Conservation (phyloP, 2,888 invertebrate genomes). For the Bembecia ichneumoniformis region DNA sequence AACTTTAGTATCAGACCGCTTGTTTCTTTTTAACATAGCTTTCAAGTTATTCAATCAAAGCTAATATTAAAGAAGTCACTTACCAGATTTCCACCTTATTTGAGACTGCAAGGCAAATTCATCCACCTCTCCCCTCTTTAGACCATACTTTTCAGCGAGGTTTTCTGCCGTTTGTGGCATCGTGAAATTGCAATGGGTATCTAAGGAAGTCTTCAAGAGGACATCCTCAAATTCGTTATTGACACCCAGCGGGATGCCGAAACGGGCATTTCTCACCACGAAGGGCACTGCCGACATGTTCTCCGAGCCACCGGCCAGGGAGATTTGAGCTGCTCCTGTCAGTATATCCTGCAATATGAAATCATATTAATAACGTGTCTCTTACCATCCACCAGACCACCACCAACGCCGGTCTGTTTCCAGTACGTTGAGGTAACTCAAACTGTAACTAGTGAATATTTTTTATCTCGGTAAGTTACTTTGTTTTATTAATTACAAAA, state of each 20-base stretch:
- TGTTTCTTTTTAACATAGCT: too few relatives aligned
- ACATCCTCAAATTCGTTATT: constrained; percentile 84
- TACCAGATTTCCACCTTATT: constrained; percentile 84
- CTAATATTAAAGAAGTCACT: not conserved
- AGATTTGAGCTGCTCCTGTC: constrained; percentile 84
- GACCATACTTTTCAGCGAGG: constrained; percentile 79
- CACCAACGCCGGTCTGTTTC: too few relatives aligned
- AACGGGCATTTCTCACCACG: constrained; percentile 86
- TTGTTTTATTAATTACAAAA: too few relatives aligned
- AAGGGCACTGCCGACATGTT: constrained; percentile 94
- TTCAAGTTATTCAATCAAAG: too few relatives aligned
- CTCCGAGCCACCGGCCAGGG: constrained; percentile 92
- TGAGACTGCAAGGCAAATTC: constrained; percentile 86
- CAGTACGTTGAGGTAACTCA: too few relatives aligned
- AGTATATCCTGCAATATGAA: constrained; percentile 79
- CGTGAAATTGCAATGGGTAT: constrained; percentile 86
- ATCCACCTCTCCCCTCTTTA: constrained; percentile 85
- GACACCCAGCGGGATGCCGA: constrained; percentile 86
- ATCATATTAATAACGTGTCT: not conserved
- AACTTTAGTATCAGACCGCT: too few relatives aligned
- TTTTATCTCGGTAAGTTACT: too few relatives aligned
- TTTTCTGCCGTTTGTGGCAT: constrained; percentile 94
- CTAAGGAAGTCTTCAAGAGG: constrained; percentile 63
- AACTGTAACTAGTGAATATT: too few relatives aligned
- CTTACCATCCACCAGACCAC: too few relatives aligned